Percentiles rank a stretch among this genome's conserved stretches.
Conservation (phyloP, 2,113 vertebrate genomes). For the Monopterus albus region DNA sequence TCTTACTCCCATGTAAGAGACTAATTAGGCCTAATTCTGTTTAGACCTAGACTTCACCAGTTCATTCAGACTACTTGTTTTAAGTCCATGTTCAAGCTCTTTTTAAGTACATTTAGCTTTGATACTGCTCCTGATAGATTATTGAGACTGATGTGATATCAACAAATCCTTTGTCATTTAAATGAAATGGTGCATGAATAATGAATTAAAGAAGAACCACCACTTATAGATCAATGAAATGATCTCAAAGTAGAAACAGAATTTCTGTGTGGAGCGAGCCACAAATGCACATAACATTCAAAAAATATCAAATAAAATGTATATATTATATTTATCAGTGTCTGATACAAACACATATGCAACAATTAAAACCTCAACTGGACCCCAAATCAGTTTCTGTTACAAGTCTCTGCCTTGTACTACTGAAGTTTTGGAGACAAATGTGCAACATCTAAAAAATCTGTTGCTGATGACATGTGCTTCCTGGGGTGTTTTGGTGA, state of each 20-base stretch:
- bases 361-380: not conserved
- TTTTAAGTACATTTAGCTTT: conserved; percentile 7
- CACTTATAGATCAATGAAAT: not conserved
- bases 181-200: conserved; percentile 5
- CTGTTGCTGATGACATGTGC: not conserved
- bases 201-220: not conserved
- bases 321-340: too few relatives aligned
- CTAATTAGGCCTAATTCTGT: conserved; percentile 6
- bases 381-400: not conserved
- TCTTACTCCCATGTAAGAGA: not conserved
- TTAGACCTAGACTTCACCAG: not conserved
- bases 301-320: not conserved
- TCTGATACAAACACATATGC: not conserved
- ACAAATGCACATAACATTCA: too few relatives aligned
- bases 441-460: conserved; percentile 16
- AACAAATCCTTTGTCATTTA: conserved; percentile 26
- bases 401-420: too few relatives aligned
- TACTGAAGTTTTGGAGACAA: too few relatives aligned
- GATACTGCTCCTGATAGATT: not conserved
- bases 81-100: conserved; percentile 6
- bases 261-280: not conserved
- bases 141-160: not conserved
- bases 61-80: conserved; percentile 9
- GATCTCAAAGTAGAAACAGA: not conserved
- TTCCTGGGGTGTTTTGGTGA: conserved; percentile 34